Base-by-base conservation (phyloP, 2,797 vertebrate genomes). In the Danio choprae region DNA sequence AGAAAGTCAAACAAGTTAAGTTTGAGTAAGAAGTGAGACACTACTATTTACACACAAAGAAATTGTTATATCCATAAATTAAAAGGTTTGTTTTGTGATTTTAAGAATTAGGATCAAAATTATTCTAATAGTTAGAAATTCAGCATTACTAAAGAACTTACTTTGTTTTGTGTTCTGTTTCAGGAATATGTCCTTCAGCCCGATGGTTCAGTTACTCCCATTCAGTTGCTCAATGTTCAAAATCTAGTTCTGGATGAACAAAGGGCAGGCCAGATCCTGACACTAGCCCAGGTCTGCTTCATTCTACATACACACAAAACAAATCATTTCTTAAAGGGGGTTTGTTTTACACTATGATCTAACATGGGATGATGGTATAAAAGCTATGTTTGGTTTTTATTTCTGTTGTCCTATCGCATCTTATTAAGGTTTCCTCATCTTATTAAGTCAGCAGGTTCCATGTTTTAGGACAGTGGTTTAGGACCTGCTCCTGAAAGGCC, bases 181-280 rank as follows among this genome's bases (percentile, higher is more conserved):
- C 89, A 94, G 92, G 93, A 95, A 87, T 94, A 93, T n/a, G 87
- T 95, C 67, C 84, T 95, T 0, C 95, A 95, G 85, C 88, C 92
- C 0, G 94, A 95, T 22, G 94, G 94, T n/a, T 90, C 93, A 0
- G 22, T 95, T 67, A 91, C 93, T n/a, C 93, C 94, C 8, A 80
- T 95, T 55, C 77, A 79, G 59, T 64, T 69, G 67, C 91, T 88
- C 88, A 94, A 80, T 15, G 68, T 94, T 67, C 95, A 94, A 84
- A 95, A 94, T 84, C 92, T 93, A 53, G 91, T 95, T 58, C 85
- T 95, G 64, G 95, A 94, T 83, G 95, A 95, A 83, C 92, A 94
- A 87, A 91, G 94, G 71, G 94, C 94, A 1, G 94, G 94, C 38
- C 93, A 95, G 88, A 95, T 95, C 78, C 83, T 95, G 87, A 76